Percentiles rank a stretch among this genome's conserved stretches.
phyloP scores from a whole-genome alignment of 2,888 invertebrate genomes.

The Cancer borealis region DNA sequence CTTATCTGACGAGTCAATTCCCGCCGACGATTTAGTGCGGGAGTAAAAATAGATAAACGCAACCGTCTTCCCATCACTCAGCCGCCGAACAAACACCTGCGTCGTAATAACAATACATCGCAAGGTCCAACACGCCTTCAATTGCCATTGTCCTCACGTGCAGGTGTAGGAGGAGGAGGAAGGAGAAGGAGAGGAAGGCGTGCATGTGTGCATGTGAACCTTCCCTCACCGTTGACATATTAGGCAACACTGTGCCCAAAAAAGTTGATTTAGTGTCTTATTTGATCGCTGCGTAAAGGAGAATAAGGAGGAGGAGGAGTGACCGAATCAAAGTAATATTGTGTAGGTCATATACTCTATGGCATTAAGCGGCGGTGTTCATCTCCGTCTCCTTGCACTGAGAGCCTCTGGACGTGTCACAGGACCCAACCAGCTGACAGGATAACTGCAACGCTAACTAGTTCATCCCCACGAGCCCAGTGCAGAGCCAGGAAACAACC shows the following conservation, averaged over 20 bases:
- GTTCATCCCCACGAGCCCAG: too few species aligned
- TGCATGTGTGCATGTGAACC: not conserved
- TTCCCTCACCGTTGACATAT: not conserved
- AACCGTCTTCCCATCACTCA: not conserved
- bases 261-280: not conserved
- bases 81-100: not conserved
- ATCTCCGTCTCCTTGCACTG: too few species aligned
- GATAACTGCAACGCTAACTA: too few species aligned
- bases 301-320: not conserved
- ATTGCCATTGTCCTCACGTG: not conserved
- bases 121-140: not conserved
- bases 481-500: too few species aligned
- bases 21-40: not conserved
- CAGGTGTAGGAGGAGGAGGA: not conserved
- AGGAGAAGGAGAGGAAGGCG: not conserved
- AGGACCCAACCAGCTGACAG: too few species aligned
- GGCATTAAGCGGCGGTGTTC: too few species aligned
- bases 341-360: too few species aligned
- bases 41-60: not conserved
- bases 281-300: not conserved
- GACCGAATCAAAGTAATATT: too few species aligned
- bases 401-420: too few species aligned
- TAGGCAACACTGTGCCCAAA: not conserved
- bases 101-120: not conserved
- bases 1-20: conserved; percentile 13